Evolutionary conservation across 1,140 invertebrate genomes (phyloP).

Genomic region (Gryon sp.): DNA sequence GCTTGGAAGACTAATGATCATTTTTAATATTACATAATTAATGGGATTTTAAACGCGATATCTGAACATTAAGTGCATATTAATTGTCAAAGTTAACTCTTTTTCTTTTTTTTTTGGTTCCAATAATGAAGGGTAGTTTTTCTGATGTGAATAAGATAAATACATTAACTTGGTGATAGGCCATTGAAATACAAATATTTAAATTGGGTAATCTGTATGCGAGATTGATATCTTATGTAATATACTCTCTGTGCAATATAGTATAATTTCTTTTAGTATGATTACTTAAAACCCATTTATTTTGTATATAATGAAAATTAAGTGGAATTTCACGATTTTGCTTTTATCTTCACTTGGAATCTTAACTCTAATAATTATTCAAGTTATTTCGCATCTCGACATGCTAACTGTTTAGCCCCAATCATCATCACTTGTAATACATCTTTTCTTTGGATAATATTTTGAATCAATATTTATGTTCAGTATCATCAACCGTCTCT

Average conservation of each 20-base stretch:
- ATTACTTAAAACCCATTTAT: background rate
- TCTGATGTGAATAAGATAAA: background rate
- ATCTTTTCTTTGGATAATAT: too few relatives aligned
- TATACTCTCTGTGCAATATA: background rate
- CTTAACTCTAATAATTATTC: background rate
- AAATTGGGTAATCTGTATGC: constrained; percentile 25
- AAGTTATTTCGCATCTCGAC: too few relatives aligned
- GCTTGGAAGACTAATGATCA: too few relatives aligned
- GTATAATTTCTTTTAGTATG: background rate
- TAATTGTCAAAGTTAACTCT: too few relatives aligned
- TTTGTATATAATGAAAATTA: background rate
- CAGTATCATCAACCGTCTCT: too few relatives aligned
- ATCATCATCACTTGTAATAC: too few relatives aligned
- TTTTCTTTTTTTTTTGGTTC: too few relatives aligned
- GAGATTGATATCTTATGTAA: constrained; percentile 8
- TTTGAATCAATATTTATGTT: too few relatives aligned
- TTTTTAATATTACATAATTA: too few relatives aligned
- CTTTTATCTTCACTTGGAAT: background rate
- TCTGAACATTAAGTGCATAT: too few relatives aligned
- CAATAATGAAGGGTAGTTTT: too few relatives aligned
- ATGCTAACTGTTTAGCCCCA: too few relatives aligned
- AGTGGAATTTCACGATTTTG: background rate
- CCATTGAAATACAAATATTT: constrained; percentile 6
- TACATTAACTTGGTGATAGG: background rate
- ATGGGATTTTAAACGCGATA: background rate